Conservation (phyloP, 2,888 invertebrate genomes). For the Lissocephala sabroskyi region DNA sequence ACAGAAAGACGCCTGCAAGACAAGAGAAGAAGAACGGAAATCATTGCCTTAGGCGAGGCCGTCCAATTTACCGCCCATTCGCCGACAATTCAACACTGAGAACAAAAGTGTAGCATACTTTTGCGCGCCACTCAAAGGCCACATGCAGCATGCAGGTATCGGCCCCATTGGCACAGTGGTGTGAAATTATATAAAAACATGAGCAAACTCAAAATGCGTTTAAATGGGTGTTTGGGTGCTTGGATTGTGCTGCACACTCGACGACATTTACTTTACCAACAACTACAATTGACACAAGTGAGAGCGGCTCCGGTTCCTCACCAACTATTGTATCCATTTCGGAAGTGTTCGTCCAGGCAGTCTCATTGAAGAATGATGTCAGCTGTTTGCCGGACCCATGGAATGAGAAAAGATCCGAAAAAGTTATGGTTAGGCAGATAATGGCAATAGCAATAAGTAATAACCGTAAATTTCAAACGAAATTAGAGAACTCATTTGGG, state of each 20-base stretch:
- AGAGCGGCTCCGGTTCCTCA: slow-evolving; percentile 83
- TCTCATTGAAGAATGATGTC: slow-evolving; percentile 72
- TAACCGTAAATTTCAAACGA: neutral
- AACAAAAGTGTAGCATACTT: slow-evolving; percentile 47
- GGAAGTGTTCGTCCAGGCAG: slow-evolving; percentile 70
- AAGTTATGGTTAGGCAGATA: neutral
- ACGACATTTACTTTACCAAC: slow-evolving; percentile 79
- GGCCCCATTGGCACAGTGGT: neutral
- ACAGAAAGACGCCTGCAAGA: slow-evolving; percentile 85
- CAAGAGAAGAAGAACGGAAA: neutral
- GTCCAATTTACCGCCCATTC: neutral
- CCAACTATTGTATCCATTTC: slow-evolving; percentile 74
- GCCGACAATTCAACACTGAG: slow-evolving; percentile 25
- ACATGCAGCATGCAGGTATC: slow-evolving; percentile 8
- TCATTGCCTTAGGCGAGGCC: too few relatives aligned
- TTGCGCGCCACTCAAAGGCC: slow-evolving; percentile 18
- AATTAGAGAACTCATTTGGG: neutral
- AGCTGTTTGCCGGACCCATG: slow-evolving; percentile 51
- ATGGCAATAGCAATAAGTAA: slow-evolving; percentile 1
- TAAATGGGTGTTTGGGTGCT: slow-evolving; percentile 12
- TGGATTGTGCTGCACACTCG: slow-evolving; percentile 50
- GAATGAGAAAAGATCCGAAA: slow-evolving; percentile 1
- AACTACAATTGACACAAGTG: slow-evolving; percentile 84
- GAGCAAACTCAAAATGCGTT: neutral
- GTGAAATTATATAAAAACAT: neutral